Evolutionary conservation across 2,797 vertebrate species (phyloP).

Genomic region (Perodicticus potto): DNA sequence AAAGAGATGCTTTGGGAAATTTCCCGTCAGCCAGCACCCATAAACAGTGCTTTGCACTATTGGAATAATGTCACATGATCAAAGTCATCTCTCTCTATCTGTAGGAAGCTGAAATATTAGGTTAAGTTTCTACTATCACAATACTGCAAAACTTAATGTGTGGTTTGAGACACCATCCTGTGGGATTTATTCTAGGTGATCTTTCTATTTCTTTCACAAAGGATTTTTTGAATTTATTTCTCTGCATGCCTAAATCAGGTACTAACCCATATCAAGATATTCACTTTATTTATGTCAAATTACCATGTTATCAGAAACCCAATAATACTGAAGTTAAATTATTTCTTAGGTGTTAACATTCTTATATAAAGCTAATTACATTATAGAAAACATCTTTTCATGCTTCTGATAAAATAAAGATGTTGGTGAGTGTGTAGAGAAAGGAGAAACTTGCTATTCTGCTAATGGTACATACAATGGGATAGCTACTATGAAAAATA

Average conservation of each 20-base stretch:
- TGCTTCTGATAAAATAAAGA: background rate
- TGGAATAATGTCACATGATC: background rate
- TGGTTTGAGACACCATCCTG: background rate
- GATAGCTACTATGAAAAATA: background rate
- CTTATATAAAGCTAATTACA: slow-evolving; percentile 41
- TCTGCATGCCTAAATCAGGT: background rate
- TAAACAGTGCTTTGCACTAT: background rate
- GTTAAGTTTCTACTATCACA: background rate
- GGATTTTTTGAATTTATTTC: background rate
- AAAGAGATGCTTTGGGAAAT: background rate
- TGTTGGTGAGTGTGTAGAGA: background rate
- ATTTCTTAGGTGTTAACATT: slow-evolving; percentile 31
- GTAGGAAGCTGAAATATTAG: background rate
- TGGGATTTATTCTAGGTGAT: background rate
- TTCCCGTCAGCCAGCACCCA: background rate
- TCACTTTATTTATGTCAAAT: slow-evolving; percentile 47
- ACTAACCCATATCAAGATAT: background rate
- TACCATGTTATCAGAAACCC: slow-evolving; percentile 41
- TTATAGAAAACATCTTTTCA: slow-evolving; percentile 50
- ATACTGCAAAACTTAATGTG: background rate
- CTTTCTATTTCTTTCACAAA: slow-evolving; percentile 21
- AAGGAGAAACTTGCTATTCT: background rate
- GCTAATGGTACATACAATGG: background rate
- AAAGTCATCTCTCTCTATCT: background rate
- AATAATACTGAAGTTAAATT: slow-evolving; percentile 46